A percentile compares a stretch with the other conserved stretches of the same genome.
phyloP scores from a whole-genome alignment of 2,888 invertebrate genomes.

The Meiosimyza platycephala region DNA sequence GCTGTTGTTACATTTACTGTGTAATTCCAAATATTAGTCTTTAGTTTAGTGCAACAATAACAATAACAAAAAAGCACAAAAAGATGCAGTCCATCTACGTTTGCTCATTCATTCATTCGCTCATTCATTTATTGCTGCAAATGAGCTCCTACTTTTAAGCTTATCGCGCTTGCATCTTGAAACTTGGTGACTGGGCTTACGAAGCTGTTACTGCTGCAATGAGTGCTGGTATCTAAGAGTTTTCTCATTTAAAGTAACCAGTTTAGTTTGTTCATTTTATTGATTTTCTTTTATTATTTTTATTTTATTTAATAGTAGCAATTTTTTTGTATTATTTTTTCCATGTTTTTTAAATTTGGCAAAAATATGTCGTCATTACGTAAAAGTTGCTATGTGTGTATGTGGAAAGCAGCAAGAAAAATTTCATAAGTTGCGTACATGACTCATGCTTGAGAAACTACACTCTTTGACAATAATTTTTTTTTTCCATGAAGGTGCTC shows the following conservation, averaged over 20 bases:
- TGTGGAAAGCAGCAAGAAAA: not conserved
- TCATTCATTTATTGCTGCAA: constrained; percentile 29
- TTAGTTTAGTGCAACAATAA: not conserved
- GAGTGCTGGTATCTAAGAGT: not conserved
- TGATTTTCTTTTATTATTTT: too few relatives aligned
- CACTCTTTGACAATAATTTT: not conserved
- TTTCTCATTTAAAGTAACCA: constrained; percentile 9
- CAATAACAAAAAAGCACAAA: not conserved
- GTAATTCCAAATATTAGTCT: not conserved
- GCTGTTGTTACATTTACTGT: not conserved
- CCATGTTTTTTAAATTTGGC: not conserved
- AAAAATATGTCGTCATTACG: constrained; percentile 12
- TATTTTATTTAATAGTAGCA: not conserved
- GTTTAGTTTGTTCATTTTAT: constrained; percentile 4
- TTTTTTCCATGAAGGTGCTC: not conserved
- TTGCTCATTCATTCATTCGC: constrained; percentile 32
- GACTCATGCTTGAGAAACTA: constrained; percentile 4
- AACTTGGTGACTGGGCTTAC: constrained; percentile 20
- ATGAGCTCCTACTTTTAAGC: constrained; percentile 27
- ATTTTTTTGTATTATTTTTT: not conserved
- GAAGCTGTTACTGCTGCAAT: constrained; percentile 15
- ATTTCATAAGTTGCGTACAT: constrained; percentile 1
- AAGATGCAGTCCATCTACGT: constrained; percentile 4
- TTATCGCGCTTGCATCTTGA: constrained; percentile 19
- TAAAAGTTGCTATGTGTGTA: constrained; percentile 5